phyloP scores from a whole-genome alignment of 1,140 invertebrate species.

The Drosophila persimilis region DNA sequence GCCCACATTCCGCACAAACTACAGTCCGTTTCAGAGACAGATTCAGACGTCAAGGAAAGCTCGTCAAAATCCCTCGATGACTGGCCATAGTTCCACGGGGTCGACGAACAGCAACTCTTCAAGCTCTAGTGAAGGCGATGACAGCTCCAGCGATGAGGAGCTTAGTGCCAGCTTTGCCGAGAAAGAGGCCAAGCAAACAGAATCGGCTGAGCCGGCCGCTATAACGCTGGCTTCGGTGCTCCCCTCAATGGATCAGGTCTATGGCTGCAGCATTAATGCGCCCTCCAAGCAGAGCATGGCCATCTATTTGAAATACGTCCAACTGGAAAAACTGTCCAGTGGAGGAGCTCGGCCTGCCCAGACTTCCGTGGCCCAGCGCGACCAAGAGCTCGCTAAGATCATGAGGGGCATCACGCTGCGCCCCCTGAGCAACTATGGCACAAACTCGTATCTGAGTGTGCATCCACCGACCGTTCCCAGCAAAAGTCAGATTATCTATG shows the following conservation, averaged over 20 bases:
- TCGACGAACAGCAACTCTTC: conserved; percentile 86
- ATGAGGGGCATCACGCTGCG: conserved; percentile 84
- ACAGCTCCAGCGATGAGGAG: conserved; percentile 87
- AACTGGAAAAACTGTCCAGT: conserved; percentile 83
- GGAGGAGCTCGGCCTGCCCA: conserved; percentile 69
- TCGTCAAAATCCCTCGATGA: conserved; percentile 89
- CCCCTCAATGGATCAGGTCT: conserved; percentile 88
- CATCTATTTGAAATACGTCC: conserved; percentile 91
- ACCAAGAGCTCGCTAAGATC: conserved; percentile 83
- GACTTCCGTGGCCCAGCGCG: conserved; percentile 60
- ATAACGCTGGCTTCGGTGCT: conserved; percentile 86
- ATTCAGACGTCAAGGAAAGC: conserved; percentile 88
- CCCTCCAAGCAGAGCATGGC: conserved; percentile 86
- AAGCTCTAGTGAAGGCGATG: conserved; percentile 84
- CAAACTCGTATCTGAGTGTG: conserved; percentile 84
- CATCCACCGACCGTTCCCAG: conserved; percentile 86
- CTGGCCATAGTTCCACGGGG: conserved; percentile 89
- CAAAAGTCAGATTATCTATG: conserved; percentile 87
- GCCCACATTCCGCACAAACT: conserved; percentile 92
- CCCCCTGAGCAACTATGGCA: conserved; percentile 85
- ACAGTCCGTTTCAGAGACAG: conserved; percentile 91
- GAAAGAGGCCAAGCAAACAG: conserved; percentile 84
- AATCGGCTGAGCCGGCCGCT: conserved; percentile 83
- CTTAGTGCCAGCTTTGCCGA: conserved; percentile 69
- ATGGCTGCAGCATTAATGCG: conserved; percentile 86